Conservation (phyloP, 2,113 vertebrate genomes). For the Psephotus haematonotus region DNA sequence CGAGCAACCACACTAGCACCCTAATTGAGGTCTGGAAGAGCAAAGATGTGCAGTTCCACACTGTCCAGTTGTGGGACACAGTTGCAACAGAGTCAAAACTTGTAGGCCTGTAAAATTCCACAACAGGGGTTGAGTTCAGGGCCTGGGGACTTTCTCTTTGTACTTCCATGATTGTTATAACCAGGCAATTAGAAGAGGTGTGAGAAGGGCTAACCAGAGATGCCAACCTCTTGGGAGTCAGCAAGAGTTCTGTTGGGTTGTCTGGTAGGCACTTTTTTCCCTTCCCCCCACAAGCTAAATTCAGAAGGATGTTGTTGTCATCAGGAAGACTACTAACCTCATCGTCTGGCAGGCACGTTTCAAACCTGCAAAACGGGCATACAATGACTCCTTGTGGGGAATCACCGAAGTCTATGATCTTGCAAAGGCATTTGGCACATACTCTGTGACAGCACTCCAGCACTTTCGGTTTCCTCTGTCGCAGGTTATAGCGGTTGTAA, state of each 20-base stretch:
- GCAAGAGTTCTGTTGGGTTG: constrained; percentile 83
- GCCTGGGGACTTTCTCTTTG: constrained; percentile 74
- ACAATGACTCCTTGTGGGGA: constrained; percentile 84
- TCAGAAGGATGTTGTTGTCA: constrained; percentile 87
- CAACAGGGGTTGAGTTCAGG: constrained; percentile 70
- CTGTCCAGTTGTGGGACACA: constrained; percentile 84
- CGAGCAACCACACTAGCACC: constrained; percentile 89
- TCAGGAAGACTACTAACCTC: constrained; percentile 86
- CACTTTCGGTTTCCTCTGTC: constrained; percentile 87
- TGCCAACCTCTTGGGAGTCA: constrained; percentile 84
- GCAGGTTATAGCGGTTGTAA: constrained; percentile 87
- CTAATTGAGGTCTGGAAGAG: constrained; percentile 89
- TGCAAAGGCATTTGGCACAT: constrained; percentile 90
- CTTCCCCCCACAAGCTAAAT: constrained; percentile 80
- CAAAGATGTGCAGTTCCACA: constrained; percentile 89
- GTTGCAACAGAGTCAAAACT: constrained; percentile 89
- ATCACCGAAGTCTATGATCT: constrained; percentile 90
- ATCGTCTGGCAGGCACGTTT: constrained; percentile 83
- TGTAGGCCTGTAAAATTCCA: constrained; percentile 81
- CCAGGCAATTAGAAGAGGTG: constrained; percentile 86
- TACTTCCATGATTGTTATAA: constrained; percentile 96
- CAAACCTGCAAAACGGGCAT: constrained; percentile 92
- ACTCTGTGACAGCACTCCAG: constrained; percentile 91
- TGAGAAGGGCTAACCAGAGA: constrained; percentile 84
- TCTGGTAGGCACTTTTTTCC: constrained; percentile 82